phyloP scores from a whole-genome alignment of 2,797 vertebrate genomes.

The Poeciliopsis infans region DNA sequence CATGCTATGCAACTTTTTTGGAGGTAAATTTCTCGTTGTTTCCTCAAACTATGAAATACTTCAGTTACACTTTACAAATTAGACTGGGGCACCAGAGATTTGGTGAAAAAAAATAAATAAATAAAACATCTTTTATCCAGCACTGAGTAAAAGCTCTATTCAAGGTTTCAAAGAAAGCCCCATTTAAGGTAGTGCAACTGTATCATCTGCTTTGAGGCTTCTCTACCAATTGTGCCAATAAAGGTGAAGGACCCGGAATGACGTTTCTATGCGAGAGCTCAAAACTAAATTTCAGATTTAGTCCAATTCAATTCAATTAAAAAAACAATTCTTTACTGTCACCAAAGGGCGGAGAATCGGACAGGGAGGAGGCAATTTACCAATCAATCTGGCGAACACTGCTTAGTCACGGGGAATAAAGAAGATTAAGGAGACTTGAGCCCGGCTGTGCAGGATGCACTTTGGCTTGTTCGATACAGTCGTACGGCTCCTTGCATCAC shows the following conservation, averaged over 20 bases:
- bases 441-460: constrained; percentile 69
- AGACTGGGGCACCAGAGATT: no score
- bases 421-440: constrained; percentile 52
- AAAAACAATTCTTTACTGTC: no score
- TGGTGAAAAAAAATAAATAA: no score
- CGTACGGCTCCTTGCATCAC: constrained; percentile 68
- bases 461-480: constrained; percentile 79
- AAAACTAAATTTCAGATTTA: neutral
- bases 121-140: no score
- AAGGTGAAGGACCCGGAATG: neutral
- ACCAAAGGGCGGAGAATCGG: constrained; percentile 13
- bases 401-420: constrained; percentile 31
- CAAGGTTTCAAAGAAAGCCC: neutral
- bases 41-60: no score
- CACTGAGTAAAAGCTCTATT: no score
- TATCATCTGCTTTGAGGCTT: neutral
- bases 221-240: neutral
- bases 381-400: constrained; percentile 47
- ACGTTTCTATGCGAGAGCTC: neutral
- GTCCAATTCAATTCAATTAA: no score
- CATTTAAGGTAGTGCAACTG: neutral
- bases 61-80: no score
- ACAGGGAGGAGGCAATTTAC: constrained; percentile 17
- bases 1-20: no score
- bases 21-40: no score